phyloP scores from a whole-genome alignment of 1,140 invertebrate genomes.

The Polyergus mexicanus region DNA sequence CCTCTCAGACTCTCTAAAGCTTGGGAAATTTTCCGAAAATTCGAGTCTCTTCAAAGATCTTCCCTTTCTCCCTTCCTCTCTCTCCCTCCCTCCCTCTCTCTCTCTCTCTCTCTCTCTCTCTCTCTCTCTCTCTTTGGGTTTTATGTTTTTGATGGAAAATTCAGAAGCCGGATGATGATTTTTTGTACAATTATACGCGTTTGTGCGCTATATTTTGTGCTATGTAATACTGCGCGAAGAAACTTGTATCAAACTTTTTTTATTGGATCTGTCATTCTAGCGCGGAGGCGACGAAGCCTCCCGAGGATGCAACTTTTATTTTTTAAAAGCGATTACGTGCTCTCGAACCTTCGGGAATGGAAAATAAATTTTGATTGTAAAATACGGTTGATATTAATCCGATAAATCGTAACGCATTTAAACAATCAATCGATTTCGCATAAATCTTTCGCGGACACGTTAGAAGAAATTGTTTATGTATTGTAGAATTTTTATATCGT shows the following conservation, averaged over 20 bases:
- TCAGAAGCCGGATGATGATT: neutral
- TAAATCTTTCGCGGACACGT: neutral
- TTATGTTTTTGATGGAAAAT: neutral
- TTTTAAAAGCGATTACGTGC: constrained; percentile 2
- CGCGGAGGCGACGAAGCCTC: neutral
- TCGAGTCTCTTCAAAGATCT: constrained; percentile 30
- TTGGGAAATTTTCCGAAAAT: constrained; percentile 67
- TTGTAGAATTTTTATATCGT: too few species aligned
- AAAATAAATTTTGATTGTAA: constrained; percentile 22
- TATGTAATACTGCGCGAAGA: neutral
- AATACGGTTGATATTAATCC: neutral
- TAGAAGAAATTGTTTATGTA: neutral
- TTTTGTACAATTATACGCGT: neutral
- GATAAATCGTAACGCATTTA: neutral
- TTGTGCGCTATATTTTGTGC: neutral
- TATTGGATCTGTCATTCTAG: constrained; percentile 45
- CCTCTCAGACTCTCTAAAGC: constrained; percentile 9
- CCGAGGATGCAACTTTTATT: constrained; percentile 10
- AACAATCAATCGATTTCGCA: neutral
- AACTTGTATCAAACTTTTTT: constrained; percentile 39
- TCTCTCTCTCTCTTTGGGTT: neutral
- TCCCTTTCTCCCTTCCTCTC: neutral
- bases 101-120: neutral
- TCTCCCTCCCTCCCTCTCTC: neutral
- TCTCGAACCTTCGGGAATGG: neutral